These are phyloP conservation scores for Eulemur macaco DNA, from an alignment of 2,113 vertebrate species.

Conservation along the genomic window DNA sequence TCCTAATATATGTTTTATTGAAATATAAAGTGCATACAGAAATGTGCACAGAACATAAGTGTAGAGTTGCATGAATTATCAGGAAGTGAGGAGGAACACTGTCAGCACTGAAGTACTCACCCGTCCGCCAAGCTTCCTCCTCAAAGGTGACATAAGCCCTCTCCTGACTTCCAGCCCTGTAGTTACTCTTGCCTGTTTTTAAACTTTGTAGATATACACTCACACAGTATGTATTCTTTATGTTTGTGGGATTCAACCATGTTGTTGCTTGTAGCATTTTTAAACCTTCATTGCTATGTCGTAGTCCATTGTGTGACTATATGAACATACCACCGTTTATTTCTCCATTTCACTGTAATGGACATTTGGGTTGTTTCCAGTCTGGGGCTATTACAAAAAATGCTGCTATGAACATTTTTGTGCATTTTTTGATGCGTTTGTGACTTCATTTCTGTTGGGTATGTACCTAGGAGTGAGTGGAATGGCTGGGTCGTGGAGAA, in stretches of 20 bases:
- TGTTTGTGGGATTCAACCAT: not conserved
- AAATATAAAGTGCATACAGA: not conserved
- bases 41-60: not conserved
- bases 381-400: not conserved
- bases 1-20: not conserved
- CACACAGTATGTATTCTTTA: not conserved
- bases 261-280: not conserved
- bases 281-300: not conserved
- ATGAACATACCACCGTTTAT: not conserved
- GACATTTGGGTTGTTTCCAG: not conserved
- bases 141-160: not conserved
- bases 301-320: not conserved
- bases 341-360: not conserved
- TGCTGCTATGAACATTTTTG: not conserved
- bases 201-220: not conserved
- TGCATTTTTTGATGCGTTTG: accelerated
- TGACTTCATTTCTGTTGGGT: not conserved
- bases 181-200: not conserved
- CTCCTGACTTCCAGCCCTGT: not conserved
- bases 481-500: not conserved
- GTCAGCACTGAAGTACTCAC: accelerated
- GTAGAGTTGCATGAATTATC: no score
- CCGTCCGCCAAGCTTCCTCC: accelerated
- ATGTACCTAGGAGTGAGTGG: not conserved
- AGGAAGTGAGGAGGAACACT: not conserved